Evolutionary conservation across 53 echinoderm and acorn worm genomes (phyloP).

Genomic region (Echinarachnius parma): DNA sequence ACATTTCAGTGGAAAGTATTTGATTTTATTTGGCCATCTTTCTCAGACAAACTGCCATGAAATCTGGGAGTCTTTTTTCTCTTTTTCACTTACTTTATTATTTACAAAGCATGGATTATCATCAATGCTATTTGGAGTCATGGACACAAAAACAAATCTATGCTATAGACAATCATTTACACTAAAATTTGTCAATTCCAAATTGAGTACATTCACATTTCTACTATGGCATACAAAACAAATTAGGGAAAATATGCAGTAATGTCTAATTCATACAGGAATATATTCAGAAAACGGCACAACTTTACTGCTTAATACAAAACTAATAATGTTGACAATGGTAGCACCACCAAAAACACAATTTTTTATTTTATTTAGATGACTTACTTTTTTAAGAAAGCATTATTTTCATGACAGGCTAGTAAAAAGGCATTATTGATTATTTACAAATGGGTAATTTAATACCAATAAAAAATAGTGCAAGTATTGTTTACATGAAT

Average conservation of each 20-base stretch:
- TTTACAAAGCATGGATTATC: constrained; percentile 51
- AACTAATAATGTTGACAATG: constrained; percentile 45
- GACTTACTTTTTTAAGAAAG: constrained; percentile 36
- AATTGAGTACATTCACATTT: constrained; percentile 25
- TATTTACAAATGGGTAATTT: constrained; percentile 32
- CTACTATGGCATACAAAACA: constrained; percentile 28
- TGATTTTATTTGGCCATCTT: constrained; percentile 53
- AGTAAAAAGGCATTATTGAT: constrained; percentile 38
- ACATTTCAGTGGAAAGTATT: constrained; percentile 50
- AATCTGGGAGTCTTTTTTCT: constrained; percentile 52
- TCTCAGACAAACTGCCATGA: constrained; percentile 50
- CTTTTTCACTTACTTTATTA: constrained; percentile 28
- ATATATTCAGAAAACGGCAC: constrained; percentile 50
- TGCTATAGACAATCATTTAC: constrained; percentile 48
- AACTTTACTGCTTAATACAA: constrained; percentile 46
- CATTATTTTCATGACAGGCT: constrained; percentile 40
- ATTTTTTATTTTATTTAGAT: constrained; percentile 24
- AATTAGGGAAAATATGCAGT: constrained; percentile 34
- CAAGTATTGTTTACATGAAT: too few species aligned
- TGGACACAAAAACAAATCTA: constrained; percentile 46
- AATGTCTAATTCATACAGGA: constrained; percentile 43
- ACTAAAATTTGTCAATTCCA: constrained; percentile 43
- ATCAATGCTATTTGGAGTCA: constrained; percentile 40
- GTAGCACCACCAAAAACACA: constrained; percentile 45
- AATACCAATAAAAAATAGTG: constrained; percentile 36